These are phyloP conservation scores for Strigamia crassipes DNA, from an alignment of 2,888 invertebrate genomes.

Conservation along the genomic window DNA sequence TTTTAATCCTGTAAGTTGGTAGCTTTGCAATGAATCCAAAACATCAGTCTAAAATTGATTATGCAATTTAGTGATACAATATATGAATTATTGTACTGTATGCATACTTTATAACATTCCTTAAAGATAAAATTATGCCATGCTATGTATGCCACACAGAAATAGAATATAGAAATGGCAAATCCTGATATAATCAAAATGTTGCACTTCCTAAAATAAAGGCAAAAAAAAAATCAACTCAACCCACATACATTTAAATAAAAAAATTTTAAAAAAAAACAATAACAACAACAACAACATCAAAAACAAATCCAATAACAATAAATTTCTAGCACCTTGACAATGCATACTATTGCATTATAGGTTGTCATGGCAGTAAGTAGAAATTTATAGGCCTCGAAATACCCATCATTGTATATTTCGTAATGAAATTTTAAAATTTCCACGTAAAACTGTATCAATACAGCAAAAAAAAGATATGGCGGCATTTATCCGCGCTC, in stretches of 20 bases:
- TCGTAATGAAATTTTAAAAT: not conserved
- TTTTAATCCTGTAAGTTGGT: not conserved
- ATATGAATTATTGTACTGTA: not conserved
- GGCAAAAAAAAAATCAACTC: not conserved
- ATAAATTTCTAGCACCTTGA: no score
- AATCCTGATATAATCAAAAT: not conserved
- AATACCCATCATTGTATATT: not conserved
- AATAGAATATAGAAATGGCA: not conserved
- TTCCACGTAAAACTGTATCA: not conserved
- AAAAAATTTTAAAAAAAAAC: not conserved
- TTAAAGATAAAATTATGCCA: conserved; percentile 12
- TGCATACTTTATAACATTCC: not conserved
- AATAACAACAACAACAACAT: not conserved
- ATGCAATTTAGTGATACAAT: not conserved
- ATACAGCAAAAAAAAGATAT: not conserved
- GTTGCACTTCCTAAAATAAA: not conserved
- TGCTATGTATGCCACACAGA: conserved; percentile 1
- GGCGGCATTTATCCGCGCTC: conserved; percentile 12
- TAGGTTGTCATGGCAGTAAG: not conserved
- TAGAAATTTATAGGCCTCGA: not conserved
- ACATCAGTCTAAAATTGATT: not conserved
- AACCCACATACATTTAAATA: no score
- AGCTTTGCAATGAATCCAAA: not conserved
- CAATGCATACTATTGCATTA: no score
- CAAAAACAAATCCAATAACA: no score